Percentiles rank a stretch among this genome's conserved stretches.
Conservation (phyloP, 2,888 invertebrate species). For the Spodoptera littoralis region DNA sequence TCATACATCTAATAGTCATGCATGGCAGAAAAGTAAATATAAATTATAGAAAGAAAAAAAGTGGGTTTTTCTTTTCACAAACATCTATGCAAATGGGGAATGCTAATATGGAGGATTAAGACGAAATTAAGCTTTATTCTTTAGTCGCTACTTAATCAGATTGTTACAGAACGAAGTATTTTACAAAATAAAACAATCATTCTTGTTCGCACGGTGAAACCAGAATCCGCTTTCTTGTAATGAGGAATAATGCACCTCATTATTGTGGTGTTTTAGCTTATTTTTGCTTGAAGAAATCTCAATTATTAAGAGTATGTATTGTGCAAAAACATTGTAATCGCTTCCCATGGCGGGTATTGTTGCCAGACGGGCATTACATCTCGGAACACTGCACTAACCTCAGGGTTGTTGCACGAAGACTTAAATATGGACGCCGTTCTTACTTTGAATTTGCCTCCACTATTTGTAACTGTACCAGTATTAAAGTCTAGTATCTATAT, state of each 20-base stretch:
- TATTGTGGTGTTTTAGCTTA: conserved; percentile 26
- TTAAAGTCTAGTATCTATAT: too few species aligned
- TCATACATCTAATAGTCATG: too few species aligned
- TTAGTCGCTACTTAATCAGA: conserved; percentile 15
- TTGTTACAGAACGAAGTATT: conserved; percentile 41
- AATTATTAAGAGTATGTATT: conserved; percentile 52
- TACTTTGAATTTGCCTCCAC: background rate
- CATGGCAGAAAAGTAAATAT: too few species aligned
- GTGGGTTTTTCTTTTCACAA: conserved; percentile 24
- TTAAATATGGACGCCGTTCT: background rate
- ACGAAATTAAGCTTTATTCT: conserved; percentile 10
- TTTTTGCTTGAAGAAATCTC: conserved; percentile 52
- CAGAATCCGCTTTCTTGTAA: conserved; percentile 31
- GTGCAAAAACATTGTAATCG: conserved; percentile 59
- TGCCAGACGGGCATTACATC: conserved; percentile 49
- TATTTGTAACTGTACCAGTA: too few species aligned
- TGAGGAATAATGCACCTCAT: conserved; percentile 23
- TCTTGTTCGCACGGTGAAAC: conserved; percentile 56
- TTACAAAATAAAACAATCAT: conserved; percentile 47
- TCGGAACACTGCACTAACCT: conserved; percentile 26
- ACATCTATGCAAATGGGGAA: conserved; percentile 1
- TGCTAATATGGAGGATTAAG: conserved; percentile 29
- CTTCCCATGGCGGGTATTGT: conserved; percentile 60
- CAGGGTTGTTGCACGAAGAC: conserved; percentile 39
- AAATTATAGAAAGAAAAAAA: background rate